Percentiles rank a stretch among this genome's conserved stretches.
Conservation (phyloP, 2,797 vertebrate genomes). For the Gouania willdenowi region DNA sequence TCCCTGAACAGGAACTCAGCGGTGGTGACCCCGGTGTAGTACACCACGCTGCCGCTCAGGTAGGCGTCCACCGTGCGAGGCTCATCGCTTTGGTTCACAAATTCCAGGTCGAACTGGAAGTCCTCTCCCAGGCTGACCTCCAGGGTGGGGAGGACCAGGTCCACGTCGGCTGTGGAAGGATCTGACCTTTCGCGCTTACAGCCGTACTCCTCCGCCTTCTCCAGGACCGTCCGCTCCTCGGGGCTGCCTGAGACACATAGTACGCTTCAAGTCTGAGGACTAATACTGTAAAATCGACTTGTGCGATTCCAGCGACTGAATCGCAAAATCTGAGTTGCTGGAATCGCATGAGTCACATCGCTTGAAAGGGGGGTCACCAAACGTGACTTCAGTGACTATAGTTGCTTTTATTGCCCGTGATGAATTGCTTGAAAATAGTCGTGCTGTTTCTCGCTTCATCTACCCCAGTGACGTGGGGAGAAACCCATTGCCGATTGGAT, state of each 20-base stretch:
- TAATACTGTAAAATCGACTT: too few relatives aligned
- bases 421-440: too few relatives aligned
- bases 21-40: slow-evolving; percentile 88
- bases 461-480: too few relatives aligned
- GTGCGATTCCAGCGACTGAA: too few relatives aligned
- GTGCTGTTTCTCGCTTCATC: too few relatives aligned
- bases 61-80: slow-evolving; percentile 72
- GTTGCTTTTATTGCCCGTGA: too few relatives aligned
- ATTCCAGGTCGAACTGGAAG: slow-evolving; percentile 81
- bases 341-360: too few relatives aligned
- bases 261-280: too few relatives aligned
- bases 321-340: too few relatives aligned
- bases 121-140: slow-evolving; percentile 80
- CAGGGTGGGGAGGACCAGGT: slow-evolving; percentile 78
- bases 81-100: slow-evolving; percentile 77
- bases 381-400: too few relatives aligned
- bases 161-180: slow-evolving; percentile 66
- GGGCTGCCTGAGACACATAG: slow-evolving; percentile 68
- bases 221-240: slow-evolving; percentile 86
- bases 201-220: slow-evolving; percentile 87
- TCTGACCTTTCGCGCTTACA: slow-evolving; percentile 67
- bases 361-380: too few relatives aligned
- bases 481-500: too few relatives aligned
- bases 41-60: slow-evolving; percentile 84
- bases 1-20: slow-evolving; percentile 80